These are phyloP conservation scores for Mola mola DNA, from an alignment of 2,113 vertebrate genomes.

Conservation along the genomic window DNA sequence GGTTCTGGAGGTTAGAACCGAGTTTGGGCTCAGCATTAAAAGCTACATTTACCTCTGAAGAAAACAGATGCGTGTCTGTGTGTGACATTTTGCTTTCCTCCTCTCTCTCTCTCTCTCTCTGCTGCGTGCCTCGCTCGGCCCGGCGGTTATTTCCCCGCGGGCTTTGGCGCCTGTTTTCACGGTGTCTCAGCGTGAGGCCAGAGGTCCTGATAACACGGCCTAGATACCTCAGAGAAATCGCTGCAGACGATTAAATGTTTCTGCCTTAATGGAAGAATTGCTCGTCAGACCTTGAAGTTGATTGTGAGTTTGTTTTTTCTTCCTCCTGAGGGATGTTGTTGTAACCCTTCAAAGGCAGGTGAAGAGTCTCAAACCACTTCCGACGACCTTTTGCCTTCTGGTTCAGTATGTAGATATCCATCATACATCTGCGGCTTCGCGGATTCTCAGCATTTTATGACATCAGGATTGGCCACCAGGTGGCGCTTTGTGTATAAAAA, in stretches of 20 bases:
- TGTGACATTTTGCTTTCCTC: neutral
- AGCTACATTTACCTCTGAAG: neutral
- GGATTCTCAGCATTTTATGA: too few species aligned
- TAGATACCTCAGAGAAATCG: constrained; percentile 37
- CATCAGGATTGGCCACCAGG: too few species aligned
- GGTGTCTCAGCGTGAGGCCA: neutral
- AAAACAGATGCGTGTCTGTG: neutral
- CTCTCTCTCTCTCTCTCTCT: neutral
- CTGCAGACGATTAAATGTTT: constrained; percentile 32
- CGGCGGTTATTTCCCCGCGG: constrained; percentile 22
- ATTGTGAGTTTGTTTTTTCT: neutral
- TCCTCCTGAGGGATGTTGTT: too few species aligned
- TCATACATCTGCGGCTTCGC: too few species aligned
- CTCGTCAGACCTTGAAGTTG: constrained; percentile 26
- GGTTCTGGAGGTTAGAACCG: too few species aligned
- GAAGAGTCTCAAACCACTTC: too few species aligned
- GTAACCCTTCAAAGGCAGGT: too few species aligned
- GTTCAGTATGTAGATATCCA: too few species aligned
- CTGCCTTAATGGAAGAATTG: constrained; percentile 23
- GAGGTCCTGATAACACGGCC: constrained; percentile 17
- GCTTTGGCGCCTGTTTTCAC: constrained; percentile 12
- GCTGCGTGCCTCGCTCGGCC: neutral
- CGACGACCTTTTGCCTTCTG: too few species aligned
- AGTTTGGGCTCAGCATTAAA: neutral
- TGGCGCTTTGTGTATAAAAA: too few species aligned